Evolutionary conservation across 2,113 vertebrate species (phyloP).

Genomic region (Nycticorax nycticorax): DNA sequence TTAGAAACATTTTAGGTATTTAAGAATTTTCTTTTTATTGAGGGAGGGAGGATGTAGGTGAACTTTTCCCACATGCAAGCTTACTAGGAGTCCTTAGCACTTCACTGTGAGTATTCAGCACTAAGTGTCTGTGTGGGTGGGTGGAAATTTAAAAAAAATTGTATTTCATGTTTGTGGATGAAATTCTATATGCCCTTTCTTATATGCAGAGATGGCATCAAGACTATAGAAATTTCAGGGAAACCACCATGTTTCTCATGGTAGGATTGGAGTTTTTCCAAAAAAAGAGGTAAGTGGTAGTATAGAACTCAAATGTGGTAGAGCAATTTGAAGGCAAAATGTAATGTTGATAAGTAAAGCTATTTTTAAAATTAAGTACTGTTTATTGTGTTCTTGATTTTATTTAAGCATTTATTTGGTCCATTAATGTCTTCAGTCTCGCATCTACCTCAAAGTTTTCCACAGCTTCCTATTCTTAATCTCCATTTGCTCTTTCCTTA

Average conservation of each 20-base stretch:
- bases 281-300: constrained; percentile 81
- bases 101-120: not conserved
- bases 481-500: not conserved
- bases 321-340: not conserved
- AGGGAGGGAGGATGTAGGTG: not conserved
- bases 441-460: not conserved
- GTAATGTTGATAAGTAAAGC: not conserved
- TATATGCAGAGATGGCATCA: constrained; percentile 90
- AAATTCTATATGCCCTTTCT: constrained; percentile 24
- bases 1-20: not conserved
- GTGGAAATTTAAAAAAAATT: not conserved
- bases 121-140: not conserved
- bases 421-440: not conserved
- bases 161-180: not conserved
- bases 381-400: not conserved
- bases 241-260: constrained; percentile 91
- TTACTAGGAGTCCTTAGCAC: not conserved
- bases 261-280: constrained; percentile 95
- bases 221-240: constrained; percentile 91
- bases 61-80: not conserved
- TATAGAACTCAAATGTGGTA: not conserved
- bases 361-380: not conserved
- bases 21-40: not conserved
- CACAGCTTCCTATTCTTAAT: not conserved
- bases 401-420: not conserved